phyloP scores from a whole-genome alignment of 2,797 vertebrate species.

The Gymnopithys bicolor region DNA sequence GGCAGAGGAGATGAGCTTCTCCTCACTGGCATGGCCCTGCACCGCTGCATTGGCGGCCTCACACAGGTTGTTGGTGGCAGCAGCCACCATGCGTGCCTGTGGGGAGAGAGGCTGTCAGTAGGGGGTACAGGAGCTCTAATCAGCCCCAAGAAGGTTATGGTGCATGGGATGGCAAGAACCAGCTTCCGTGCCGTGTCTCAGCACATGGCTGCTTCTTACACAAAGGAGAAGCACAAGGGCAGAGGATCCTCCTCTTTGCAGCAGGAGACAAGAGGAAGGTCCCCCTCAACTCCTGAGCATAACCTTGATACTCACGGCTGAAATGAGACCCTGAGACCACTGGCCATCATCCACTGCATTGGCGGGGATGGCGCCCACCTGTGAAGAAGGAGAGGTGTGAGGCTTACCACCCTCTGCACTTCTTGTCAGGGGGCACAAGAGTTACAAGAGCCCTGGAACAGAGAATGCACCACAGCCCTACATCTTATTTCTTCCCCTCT shows the following conservation, averaged over 20 bases:
- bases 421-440: fast-evolving
- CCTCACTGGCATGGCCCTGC: conserved; percentile 96
- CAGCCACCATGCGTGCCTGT: conserved; percentile 95
- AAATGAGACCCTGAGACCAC: conserved; percentile 99
- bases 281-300: neutral
- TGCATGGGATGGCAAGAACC: neutral
- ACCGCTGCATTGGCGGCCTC: conserved; percentile 97
- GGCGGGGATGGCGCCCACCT: conserved; percentile 94
- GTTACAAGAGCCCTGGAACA: neutral
- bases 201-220: neutral
- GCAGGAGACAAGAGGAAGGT: neutral
- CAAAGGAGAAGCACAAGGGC: fast-evolving
- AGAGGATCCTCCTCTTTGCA: neutral
- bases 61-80: conserved; percentile 95
- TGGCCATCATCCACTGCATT: conserved; percentile 95
- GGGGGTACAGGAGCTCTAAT: neutral
- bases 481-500: neutral
- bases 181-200: neutral
- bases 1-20: conserved; percentile 98
- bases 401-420: fast-evolving
- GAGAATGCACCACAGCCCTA: neutral
- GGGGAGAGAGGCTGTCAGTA: neutral
- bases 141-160: fast-evolving
- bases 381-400: neutral
- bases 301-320: conserved; percentile 86